These are phyloP conservation scores for Luperina nickerlii DNA, from an alignment of 2,888 invertebrate genomes.

Conservation along the genomic window DNA sequence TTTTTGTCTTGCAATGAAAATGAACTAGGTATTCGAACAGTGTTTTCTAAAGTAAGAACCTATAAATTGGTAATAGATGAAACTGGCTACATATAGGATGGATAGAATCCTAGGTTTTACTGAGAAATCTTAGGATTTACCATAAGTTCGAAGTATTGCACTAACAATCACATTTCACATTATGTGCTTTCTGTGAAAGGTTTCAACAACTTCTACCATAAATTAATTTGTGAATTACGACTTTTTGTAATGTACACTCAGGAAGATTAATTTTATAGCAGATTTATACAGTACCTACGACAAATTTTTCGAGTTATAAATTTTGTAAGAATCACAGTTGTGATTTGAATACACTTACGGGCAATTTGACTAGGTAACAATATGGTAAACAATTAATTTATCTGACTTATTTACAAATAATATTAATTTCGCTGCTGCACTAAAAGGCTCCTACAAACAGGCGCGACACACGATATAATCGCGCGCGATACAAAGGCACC, in stretches of 20 bases:
- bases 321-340: background rate
- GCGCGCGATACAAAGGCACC: no score
- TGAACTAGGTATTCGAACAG: background rate
- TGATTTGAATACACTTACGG: background rate
- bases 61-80: background rate
- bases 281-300: no score
- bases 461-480: no score
- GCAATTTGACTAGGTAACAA: background rate
- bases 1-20: slow-evolving; percentile 1
- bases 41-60: background rate
- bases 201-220: background rate
- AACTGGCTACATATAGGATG: background rate
- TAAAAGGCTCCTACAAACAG: background rate
- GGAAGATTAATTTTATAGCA: background rate
- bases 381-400: background rate
- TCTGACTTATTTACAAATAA: background rate
- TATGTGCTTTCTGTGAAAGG: background rate
- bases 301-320: no score
- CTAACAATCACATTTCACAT: no score
- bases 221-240: background rate
- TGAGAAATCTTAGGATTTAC: no score
- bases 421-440: background rate
- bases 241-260: background rate
- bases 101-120: no score
- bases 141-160: no score